Evolutionary conservation across 2,113 vertebrate species (phyloP), one percentile per base, ranked within the genome.

Genomic region (Trinectes maculatus): DNA sequence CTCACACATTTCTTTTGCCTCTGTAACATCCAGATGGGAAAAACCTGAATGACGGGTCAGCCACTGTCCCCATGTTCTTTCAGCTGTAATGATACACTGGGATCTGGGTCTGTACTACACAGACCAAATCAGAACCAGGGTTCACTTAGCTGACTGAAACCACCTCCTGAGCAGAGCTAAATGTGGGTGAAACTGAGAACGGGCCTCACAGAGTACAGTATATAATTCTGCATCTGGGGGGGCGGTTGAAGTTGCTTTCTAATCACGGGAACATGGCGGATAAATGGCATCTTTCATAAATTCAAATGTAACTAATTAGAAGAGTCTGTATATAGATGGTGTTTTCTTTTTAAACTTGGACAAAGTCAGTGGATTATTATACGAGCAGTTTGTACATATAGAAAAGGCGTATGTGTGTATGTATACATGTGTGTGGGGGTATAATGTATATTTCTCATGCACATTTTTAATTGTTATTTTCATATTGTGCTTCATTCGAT

Each of bases 21-120:
- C 58, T 37, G 16, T 19, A 31, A 21, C 6, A 24, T 36, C 39
- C 71, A 82, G 70, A 70, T 53, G n/a, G 29, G 74, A 43, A 49
- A 75, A 31, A 66, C 54, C 52, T 36, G 84, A 84, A 85, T 79
- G 48, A 58, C 82, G 59, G 85, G 87, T 80, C 78, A 84, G 82
- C 78, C 74, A 6, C 65, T 58, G 77, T 82, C 74, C 71, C 28
- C 72, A 10, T 86, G 75, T 82, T 85, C 81, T 61, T 61, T 75
- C 54, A 69, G 78, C 72, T 69, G 34, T 89, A 90, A 90, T 89
- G 59, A 88, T 26, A 90, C 22, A 42, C 69, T 87, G 4, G 65
- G 49, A 5, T 77, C 54, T 67, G 64, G 49, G 33, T 55, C 51
- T 58, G 53, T n/a, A n/a, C n/a, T n/a, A n/a, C 34, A 57, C 72